Evolutionary conservation across 2,888 invertebrate species (phyloP), one percentile per base, ranked within the genome.

Genomic region (Chorisops tibialis): DNA sequence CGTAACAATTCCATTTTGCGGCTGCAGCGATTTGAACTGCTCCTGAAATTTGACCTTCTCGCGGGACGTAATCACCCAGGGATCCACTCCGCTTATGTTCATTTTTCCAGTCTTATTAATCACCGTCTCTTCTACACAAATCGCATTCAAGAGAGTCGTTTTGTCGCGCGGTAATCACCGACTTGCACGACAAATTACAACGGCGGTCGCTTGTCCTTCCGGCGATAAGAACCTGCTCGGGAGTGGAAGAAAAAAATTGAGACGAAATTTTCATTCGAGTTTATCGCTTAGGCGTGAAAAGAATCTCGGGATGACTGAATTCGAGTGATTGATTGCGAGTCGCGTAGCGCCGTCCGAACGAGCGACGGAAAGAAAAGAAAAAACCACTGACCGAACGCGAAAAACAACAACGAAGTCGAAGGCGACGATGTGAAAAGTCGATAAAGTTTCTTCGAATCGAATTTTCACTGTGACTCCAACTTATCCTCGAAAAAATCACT

Each of bases 31-130:
- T 61, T 87, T 86, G 79, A 98, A 98, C 79, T 97, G 97, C 68
- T 92, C 89, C 65, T 93, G 89, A 78, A 95, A 96, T 74, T 93
- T 88, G 3, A 84, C 83, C 70, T 92, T 85, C 77, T 97, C 96
- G 64, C 92, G 89, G 1, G 90, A 86, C 73, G 91, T 87, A 66
- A 98, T 87, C 67, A 86, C 81, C 93, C 95, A 97, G 6, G 91
- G 91, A 79, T 96, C 96, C 21, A 79, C 79, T 18, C 80, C 79
- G 14, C 80, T 69, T 62, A 76, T 70, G 71, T 75, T 78, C 78
- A 78, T 78, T 48, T 63, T 62, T 30, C 18, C 43, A 56, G 45
- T 56, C 56, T 39, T 18, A 5, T 41, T 24, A 41, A 41, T 24
- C 39, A 41, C 41, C 16, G 22, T 54, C 54, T 30, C 24, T 24